Percentiles rank a stretch among this genome's conserved stretches.
phyloP scores from a whole-genome alignment of 1,140 invertebrate genomes.

The Aphaenogaster floridana region DNA sequence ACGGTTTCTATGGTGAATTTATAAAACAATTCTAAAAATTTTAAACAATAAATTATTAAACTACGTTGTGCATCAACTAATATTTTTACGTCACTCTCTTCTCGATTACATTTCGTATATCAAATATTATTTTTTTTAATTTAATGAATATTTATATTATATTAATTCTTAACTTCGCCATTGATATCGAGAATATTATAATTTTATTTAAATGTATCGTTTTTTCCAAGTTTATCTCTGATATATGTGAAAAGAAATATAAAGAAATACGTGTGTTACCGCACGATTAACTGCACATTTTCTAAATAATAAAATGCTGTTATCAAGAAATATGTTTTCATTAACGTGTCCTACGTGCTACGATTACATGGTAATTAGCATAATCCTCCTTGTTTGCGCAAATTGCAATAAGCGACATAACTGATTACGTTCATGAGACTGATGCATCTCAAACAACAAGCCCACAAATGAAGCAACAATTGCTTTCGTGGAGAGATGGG shows the following conservation, averaged over 20 bases:
- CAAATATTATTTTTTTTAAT: not conserved
- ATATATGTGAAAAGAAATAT: not conserved
- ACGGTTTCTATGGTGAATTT: not conserved
- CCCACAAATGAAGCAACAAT: slow-evolving; percentile 47
- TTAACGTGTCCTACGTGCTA: not conserved
- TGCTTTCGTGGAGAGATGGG: slow-evolving; percentile 22
- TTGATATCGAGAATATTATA: not conserved
- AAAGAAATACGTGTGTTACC: not conserved
- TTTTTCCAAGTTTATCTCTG: not conserved
- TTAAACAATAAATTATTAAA: not conserved
- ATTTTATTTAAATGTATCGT: not conserved
- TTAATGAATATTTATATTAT: not conserved
- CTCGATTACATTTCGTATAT: not conserved
- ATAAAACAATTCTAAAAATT: not conserved
- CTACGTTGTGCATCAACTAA: not conserved
- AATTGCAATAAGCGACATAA: slow-evolving; percentile 24
- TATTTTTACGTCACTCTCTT: not conserved
- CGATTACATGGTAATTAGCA: slow-evolving; percentile 6
- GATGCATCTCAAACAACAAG: slow-evolving; percentile 49
- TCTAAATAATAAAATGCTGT: slow-evolving; percentile 23
- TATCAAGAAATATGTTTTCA: slow-evolving; percentile 44
- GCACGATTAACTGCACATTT: slow-evolving; percentile 13
- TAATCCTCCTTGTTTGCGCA: slow-evolving; percentile 27
- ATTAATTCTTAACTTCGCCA: not conserved
- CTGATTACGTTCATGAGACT: slow-evolving; percentile 51